Percentiles rank a stretch among this genome's conserved stretches.
Evolutionary conservation across 2,113 vertebrate species (phyloP).

Genomic region (Pangasianodon hypophthalmus): DNA sequence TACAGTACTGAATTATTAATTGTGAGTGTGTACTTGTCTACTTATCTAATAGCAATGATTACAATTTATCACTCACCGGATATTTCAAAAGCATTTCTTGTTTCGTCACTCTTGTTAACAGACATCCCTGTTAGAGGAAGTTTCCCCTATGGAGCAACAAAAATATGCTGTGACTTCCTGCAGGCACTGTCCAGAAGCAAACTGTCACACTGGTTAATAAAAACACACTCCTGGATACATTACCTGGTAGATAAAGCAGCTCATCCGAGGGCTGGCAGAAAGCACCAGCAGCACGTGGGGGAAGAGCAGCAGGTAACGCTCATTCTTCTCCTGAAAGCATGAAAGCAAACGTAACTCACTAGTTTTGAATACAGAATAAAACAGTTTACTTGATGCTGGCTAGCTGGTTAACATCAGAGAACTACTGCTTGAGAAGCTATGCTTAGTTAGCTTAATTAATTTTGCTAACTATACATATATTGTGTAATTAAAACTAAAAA

Average conservation of each 20-base stretch:
- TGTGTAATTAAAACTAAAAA: background rate
- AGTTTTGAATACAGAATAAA: background rate
- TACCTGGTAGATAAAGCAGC: conserved; percentile 98
- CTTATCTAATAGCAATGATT: background rate
- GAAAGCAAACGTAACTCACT: background rate
- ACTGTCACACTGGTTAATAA: background rate
- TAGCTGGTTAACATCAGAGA: background rate
- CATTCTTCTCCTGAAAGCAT: conserved; percentile 83
- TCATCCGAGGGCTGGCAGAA: conserved; percentile 94
- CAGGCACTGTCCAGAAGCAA: background rate
- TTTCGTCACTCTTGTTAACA: conserved; percentile 89
- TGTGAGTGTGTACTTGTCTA: background rate
- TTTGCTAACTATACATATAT: background rate
- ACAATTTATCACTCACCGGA: conserved; percentile 75
- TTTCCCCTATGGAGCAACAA: conserved; percentile 77
- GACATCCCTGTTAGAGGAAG: conserved; percentile 88
- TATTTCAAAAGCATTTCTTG: conserved; percentile 94
- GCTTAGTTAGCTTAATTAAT: background rate
- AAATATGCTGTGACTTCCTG: background rate
- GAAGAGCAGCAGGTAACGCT: conserved; percentile 93
- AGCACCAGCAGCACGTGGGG: conserved; percentile 89
- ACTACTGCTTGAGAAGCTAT: background rate
- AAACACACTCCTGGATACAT: background rate
- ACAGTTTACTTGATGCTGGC: background rate
- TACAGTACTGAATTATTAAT: background rate